phyloP scores from a whole-genome alignment of 2,888 invertebrate species.

The Chrysodeixis includens region DNA sequence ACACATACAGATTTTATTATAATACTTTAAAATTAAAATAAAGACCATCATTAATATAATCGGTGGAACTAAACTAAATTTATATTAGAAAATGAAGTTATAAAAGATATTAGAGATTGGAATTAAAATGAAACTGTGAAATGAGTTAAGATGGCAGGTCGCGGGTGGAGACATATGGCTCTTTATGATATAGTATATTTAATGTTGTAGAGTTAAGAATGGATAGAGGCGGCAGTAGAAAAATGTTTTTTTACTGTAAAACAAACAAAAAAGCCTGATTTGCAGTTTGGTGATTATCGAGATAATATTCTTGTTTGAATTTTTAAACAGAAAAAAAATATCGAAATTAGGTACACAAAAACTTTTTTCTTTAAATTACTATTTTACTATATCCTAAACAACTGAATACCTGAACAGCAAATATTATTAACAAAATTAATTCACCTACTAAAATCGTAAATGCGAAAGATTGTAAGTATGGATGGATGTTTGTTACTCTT shows the following conservation, averaged over 20 bases:
- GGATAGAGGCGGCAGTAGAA: constrained; percentile 52
- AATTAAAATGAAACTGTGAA: constrained; percentile 49
- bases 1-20: too few relatives aligned
- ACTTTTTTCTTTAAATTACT: too few relatives aligned
- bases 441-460: too few relatives aligned
- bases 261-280: neutral
- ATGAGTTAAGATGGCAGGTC: constrained; percentile 63
- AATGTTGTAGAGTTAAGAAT: constrained; percentile 14
- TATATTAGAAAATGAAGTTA: constrained; percentile 53
- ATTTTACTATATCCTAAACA: too few relatives aligned
- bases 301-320: too few relatives aligned
- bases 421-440: too few relatives aligned
- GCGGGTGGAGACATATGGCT: constrained; percentile 83
- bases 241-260: neutral
- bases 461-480: too few relatives aligned
- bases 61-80: constrained; percentile 36
- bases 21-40: constrained; percentile 16
- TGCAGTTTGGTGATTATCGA: too few relatives aligned
- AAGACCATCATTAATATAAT: constrained; percentile 44
- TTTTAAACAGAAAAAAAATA: too few relatives aligned
- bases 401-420: too few relatives aligned
- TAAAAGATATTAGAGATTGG: constrained; percentile 45
- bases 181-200: constrained; percentile 78
- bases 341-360: too few relatives aligned
- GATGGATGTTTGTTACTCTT: too few relatives aligned